Evolutionary conservation across 2,797 vertebrate species (phyloP), one percentile per base, ranked within the genome.

Genomic region (Catharus ustulatus): DNA sequence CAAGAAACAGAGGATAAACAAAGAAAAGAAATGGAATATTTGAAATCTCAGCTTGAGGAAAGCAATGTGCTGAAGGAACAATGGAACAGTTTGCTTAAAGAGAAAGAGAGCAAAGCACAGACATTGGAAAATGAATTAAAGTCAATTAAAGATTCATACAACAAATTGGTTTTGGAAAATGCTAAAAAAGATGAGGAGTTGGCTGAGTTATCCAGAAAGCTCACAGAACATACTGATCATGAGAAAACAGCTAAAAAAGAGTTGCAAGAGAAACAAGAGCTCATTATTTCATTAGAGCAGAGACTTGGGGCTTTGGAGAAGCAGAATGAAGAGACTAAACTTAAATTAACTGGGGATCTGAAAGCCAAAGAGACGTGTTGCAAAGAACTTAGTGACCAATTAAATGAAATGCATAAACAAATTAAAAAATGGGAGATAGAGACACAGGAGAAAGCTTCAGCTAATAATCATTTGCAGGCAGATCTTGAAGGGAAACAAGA

Each of bases 111-210:
- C 42, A 83, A 96, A 92, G 98, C 98, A 52, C 94, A 98, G 92
- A 90, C 32, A 2, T 96, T 98, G 90, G 98, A 98, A 80, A 98
- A 96, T n/a, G 98, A 99, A 49, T 93, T 99, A 36, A 99, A 99
- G 85, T 96, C 97, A 9, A 36, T 98, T 57, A 98, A 98, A 94
- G 98, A 98, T 15, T 98, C 98, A 17, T 97, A 98, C 51, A 98
- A 99, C 93, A 96, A 95, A 46, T 96, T 99, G 26, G 77, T 98
- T 77, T 96, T 97, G 42, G 98, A 98, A 86, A 96, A 97, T 24
- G 87, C 97, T 46, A 98, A 97, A 84, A 98, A 97, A 80, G 97
- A 96, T 43, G 81, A 93, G 9, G 98, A 98, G 22, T 69, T 98
- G 49, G 68, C 97, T 32, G 94, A 87, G 6, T 76, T 99, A 32